Conservation (phyloP, 2,797 vertebrate species). For the Lepus townsendii region DNA sequence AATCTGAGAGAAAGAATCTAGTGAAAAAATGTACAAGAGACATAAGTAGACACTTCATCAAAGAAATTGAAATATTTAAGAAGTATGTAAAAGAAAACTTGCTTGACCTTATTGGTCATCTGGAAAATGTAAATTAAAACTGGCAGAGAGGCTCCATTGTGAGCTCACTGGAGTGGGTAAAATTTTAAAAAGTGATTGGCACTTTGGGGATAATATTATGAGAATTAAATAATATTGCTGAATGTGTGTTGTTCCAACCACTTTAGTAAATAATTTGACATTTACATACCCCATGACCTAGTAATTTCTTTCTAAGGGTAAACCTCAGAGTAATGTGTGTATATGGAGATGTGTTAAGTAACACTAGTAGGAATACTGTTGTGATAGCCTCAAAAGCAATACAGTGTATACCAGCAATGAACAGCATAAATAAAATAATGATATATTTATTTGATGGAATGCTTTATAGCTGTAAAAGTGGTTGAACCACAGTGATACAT, state of each 20-base stretch:
- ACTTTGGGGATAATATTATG: background rate
- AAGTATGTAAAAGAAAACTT: background rate
- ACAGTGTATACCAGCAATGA: background rate
- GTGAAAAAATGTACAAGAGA: background rate
- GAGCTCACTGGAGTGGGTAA: background rate
- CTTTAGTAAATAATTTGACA: background rate
- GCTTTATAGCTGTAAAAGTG: background rate
- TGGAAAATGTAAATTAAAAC: slow-evolving; percentile 12
- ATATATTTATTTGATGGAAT: background rate
- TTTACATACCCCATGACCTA: background rate
- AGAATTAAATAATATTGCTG: background rate
- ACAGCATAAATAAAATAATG: background rate
- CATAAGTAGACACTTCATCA: background rate
- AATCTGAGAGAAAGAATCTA: background rate
- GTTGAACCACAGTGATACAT: background rate
- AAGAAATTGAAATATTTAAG: slow-evolving; percentile 20
- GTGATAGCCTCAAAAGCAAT: background rate
- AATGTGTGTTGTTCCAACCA: background rate
- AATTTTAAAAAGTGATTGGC: background rate
- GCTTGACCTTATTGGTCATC: slow-evolving; percentile 12
- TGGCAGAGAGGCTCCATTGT: background rate
- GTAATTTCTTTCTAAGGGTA: background rate
- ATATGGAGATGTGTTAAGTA: background rate
- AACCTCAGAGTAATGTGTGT: background rate
- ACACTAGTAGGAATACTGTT: background rate